phyloP scores from a whole-genome alignment of 2,888 invertebrate genomes.

The Platynereis dumerilii region DNA sequence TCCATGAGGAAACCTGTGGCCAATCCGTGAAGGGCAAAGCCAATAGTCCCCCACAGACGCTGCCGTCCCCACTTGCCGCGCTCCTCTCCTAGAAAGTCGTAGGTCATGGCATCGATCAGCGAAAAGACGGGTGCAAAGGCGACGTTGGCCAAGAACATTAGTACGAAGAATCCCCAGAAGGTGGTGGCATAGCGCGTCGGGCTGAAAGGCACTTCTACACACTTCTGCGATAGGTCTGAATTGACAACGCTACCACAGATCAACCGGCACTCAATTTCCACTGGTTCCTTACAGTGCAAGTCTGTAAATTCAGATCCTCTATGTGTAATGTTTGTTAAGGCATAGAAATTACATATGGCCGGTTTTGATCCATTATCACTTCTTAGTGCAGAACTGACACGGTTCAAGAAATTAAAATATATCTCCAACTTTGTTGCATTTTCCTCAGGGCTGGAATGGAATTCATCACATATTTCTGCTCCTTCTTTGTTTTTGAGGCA shows the following conservation, averaged over 20 bases:
- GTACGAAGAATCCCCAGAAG: slow-evolving; percentile 82
- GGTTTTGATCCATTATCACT: slow-evolving; percentile 8
- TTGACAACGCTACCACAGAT: slow-evolving; percentile 7
- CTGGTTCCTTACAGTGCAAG: slow-evolving; percentile 10
- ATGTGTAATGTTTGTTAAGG: slow-evolving; percentile 13
- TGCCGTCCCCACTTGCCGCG: slow-evolving; percentile 84
- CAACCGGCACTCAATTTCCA: slow-evolving; percentile 6
- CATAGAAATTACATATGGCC: slow-evolving; percentile 16
- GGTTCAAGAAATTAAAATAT: too few relatives aligned
- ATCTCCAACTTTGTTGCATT: slow-evolving; percentile 7
- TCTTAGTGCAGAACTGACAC: too few relatives aligned
- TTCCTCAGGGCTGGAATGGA: slow-evolving; percentile 13
- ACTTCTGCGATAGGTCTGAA: not conserved
- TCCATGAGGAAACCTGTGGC: slow-evolving; percentile 54
- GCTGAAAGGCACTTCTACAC: not conserved
- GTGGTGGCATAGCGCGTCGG: slow-evolving; percentile 32
- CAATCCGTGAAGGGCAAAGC: slow-evolving; percentile 71
- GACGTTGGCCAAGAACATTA: slow-evolving; percentile 81
- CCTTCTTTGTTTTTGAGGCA: not conserved
- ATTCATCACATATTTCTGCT: slow-evolving; percentile 17
- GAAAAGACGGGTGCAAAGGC: slow-evolving; percentile 85
- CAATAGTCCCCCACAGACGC: slow-evolving; percentile 85
- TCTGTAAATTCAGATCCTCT: slow-evolving; percentile 11
- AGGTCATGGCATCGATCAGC: slow-evolving; percentile 86
- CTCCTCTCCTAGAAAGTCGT: slow-evolving; percentile 84